phyloP scores from a whole-genome alignment of 2,797 vertebrate genomes.

The Phalloptychus januarius region DNA sequence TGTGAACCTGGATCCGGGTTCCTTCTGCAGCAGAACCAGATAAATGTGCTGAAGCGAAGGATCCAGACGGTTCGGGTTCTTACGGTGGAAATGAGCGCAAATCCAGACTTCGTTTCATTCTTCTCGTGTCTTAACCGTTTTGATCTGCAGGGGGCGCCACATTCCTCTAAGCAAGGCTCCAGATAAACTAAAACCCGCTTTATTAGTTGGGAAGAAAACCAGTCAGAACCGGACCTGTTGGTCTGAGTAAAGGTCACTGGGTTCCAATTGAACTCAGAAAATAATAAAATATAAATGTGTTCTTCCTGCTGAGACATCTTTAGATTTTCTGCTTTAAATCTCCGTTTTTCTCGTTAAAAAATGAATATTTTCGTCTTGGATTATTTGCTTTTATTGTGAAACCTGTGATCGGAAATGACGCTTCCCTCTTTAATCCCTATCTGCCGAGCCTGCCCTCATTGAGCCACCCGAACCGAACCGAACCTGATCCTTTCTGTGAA shows the following conservation, averaged over 20 bases:
- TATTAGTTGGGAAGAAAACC: neutral
- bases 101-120: neutral
- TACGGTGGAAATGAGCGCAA: neutral
- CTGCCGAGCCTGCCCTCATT: conserved; percentile 5
- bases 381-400: conserved; percentile 47
- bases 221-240: neutral
- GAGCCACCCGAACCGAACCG: neutral
- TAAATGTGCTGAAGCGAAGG: too few relatives aligned
- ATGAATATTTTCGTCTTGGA: neutral
- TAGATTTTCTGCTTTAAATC: neutral
- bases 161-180: too few relatives aligned
- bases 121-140: neutral
- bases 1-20: neutral
- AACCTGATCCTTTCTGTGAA: conserved; percentile 25
- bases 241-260: neutral
- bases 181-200: too few relatives aligned
- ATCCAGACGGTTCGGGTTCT: neutral
- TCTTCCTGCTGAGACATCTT: neutral
- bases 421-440: neutral
- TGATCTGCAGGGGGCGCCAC: neutral
- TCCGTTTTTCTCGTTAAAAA: neutral
- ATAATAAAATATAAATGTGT: neutral
- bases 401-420: conserved; percentile 13
- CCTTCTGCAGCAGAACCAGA: neutral
- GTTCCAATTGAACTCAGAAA: neutral